Base-by-base conservation (phyloP, 2,113 vertebrate species). In the Prionailurus bengalensis region DNA sequence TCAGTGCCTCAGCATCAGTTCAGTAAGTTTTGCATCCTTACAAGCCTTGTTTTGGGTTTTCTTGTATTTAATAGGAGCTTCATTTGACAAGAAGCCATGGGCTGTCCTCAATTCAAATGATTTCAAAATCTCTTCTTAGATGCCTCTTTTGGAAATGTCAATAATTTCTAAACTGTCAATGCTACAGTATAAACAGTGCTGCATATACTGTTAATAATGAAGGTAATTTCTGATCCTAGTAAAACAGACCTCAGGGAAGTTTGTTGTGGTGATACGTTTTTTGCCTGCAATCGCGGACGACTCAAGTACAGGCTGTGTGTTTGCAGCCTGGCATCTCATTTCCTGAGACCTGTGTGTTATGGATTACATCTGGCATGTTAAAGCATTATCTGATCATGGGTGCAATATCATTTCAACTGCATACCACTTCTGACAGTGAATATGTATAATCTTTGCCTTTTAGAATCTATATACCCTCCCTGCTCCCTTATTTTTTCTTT, bases 161-260 rank as follows among this genome's bases (percentile, higher is more conserved):
- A 55, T 83, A 82, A 66, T 83, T 88, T 92, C 79, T 87, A 63
- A 85, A 58, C 82, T 90, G 83, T 84, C 93, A 92, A 0, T 3
- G 6, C 83, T 36, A 48, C 39, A 29, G 27, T 55, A 74, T 45
- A 96, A 97, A 89, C 92, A 94, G 21, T 33, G 68, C 21, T 29
- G 7, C 21, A 23, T 80, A n/a, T 48, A 55, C 29, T 86, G 45
- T 79, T 95, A 93, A 78, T 89, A n/a, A 14, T n/a, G 10, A 55
- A 79, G 93, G 63, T 78, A 33, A 83, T 94, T 92, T 94, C 74
- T 79, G 21, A 61, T 82, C 63, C 55, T 66, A 36, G 11, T 31
- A 86, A 94, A 95, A 73, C 68, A 87, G 94, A 86, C 83, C 45
- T 70, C 55, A 71, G 83, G 78, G 94, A 96, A 79, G 48, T 90